phyloP scores from a whole-genome alignment of 2,113 vertebrate genomes.

The Corydoras maculifer region DNA sequence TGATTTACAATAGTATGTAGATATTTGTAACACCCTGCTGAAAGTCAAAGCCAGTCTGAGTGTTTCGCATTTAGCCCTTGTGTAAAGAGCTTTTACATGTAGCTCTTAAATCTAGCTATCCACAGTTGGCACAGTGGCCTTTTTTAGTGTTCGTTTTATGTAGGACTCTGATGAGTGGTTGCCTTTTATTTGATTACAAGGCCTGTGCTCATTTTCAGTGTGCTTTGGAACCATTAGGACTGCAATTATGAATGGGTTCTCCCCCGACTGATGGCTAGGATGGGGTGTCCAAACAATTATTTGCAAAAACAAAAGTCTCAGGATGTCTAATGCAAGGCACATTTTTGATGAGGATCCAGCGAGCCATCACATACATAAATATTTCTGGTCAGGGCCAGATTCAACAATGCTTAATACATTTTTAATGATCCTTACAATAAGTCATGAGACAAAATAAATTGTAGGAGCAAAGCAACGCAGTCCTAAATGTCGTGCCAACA shows the following conservation, averaged over 20 bases:
- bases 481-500: no score
- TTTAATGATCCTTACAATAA: no score
- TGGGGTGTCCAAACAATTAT: slow-evolving; percentile 2
- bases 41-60: slow-evolving; percentile 19
- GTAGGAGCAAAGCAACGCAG: no score
- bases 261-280: neutral
- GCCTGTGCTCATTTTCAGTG: neutral
- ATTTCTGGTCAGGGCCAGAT: no score
- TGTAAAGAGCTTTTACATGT: slow-evolving; percentile 13
- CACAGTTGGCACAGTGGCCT: neutral
- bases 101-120: neutral
- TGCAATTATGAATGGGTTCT: neutral
- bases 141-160: neutral
- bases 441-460: no score
- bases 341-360: no score
- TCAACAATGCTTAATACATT: no score
- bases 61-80: slow-evolving; percentile 1
- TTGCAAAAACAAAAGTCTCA: neutral
- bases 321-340: no score
- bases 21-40: slow-evolving; percentile 4
- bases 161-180: neutral
- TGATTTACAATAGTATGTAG: slow-evolving; percentile 11
- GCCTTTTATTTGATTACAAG: neutral
- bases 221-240: neutral
- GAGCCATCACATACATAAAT: no score